Conservation (phyloP, 2,888 invertebrate species). For the Lasioglossum figueresi region DNA sequence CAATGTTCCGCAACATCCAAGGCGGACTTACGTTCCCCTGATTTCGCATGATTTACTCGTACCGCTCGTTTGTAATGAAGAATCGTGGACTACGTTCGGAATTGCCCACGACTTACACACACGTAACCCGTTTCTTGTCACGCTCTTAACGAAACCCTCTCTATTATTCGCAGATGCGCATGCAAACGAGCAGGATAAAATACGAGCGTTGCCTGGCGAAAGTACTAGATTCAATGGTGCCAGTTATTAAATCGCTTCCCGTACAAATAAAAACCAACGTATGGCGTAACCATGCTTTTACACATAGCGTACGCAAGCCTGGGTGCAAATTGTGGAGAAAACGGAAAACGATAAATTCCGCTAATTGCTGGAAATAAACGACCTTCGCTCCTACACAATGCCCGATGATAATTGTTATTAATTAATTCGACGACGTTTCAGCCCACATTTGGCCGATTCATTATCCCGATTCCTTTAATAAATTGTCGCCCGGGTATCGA, state of each 20-base stretch:
- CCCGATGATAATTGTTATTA: conserved; percentile 5
- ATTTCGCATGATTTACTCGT: conserved; percentile 54
- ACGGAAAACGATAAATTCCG: conserved; percentile 1
- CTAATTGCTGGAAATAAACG: conserved; percentile 27
- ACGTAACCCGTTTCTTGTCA: conserved; percentile 62
- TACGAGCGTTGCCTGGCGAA: conserved; percentile 41
- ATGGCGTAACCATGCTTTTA: conserved; percentile 16
- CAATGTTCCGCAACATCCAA: conserved; percentile 35
- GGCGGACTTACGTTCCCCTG: conserved; percentile 28
- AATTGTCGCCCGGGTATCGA: neutral
- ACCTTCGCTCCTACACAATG: neutral
- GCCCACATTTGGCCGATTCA: neutral
- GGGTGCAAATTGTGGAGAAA: conserved; percentile 15
- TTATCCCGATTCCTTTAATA: neutral
- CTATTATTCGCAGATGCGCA: conserved; percentile 62
- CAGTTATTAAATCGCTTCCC: conserved; percentile 25
- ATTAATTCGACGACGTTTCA: neutral
- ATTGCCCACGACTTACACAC: conserved; percentile 42
- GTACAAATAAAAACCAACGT: conserved; percentile 14
- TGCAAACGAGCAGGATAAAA: conserved; percentile 53
- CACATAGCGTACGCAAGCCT: neutral
- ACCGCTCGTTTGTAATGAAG: conserved; percentile 30
- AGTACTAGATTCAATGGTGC: conserved; percentile 20
- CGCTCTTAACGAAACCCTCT: conserved; percentile 51
- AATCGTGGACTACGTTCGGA: conserved; percentile 27